Evolutionary conservation across 1,140 invertebrate species (phyloP).

Genomic region (Metopolophium dirhodum): DNA sequence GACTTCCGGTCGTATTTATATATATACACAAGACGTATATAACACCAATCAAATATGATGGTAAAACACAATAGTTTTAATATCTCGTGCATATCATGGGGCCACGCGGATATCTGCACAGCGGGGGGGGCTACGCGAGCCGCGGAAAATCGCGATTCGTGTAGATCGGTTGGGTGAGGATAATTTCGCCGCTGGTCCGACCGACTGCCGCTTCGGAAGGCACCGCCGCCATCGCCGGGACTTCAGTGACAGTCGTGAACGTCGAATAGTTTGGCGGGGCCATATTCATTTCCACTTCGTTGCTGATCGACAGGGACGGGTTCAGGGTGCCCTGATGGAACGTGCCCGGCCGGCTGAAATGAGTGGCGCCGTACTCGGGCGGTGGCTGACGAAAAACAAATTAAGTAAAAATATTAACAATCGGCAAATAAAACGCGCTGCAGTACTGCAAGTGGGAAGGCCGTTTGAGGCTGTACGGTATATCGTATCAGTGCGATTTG

Average conservation of each 20-base stretch:
- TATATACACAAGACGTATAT: too few species aligned
- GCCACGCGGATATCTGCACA: too few species aligned
- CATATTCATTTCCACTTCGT: slow-evolving; percentile 35
- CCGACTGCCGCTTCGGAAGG: too few species aligned
- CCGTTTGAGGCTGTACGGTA: too few species aligned
- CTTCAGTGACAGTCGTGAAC: slow-evolving; percentile 28
- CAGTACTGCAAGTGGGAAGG: too few species aligned
- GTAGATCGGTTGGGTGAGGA: slow-evolving; percentile 42
- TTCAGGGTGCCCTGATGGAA: background rate
- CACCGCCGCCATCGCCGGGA: background rate
- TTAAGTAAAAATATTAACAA: background rate
- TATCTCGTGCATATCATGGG: background rate
- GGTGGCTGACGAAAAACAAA: background rate
- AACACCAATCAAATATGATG: too few species aligned
- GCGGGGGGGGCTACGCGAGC: too few species aligned
- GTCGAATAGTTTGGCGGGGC: slow-evolving; percentile 51
- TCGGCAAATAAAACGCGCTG: background rate
- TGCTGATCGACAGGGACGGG: slow-evolving; percentile 22
- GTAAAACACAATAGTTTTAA: background rate
- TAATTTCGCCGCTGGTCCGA: background rate
- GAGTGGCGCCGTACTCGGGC: background rate
- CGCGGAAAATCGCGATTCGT: background rate
- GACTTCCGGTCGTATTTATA: background rate
- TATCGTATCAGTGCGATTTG: too few species aligned
- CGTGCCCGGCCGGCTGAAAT: background rate